phyloP scores from a whole-genome alignment of 1,140 invertebrate genomes.

The Zophobas morio region DNA sequence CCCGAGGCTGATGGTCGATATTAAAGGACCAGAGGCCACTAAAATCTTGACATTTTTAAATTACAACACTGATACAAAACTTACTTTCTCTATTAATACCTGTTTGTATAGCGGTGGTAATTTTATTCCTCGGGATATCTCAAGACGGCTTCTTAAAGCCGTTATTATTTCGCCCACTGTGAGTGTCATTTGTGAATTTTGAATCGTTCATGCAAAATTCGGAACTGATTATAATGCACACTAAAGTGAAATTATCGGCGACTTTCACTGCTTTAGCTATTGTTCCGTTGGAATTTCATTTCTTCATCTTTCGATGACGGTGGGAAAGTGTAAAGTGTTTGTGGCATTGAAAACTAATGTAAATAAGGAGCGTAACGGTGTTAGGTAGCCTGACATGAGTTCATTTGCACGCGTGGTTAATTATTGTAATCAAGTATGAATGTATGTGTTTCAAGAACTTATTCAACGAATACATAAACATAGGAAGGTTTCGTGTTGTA shows the following conservation, averaged over 20 bases:
- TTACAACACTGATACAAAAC: background rate
- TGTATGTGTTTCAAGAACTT: too few species aligned
- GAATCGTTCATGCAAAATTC: background rate
- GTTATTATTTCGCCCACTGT: background rate
- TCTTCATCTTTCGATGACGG: constrained; percentile 2
- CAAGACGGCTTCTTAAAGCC: background rate
- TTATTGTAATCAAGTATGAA: too few species aligned
- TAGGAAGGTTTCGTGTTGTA: too few species aligned
- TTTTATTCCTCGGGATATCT: background rate
- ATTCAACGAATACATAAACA: too few species aligned
- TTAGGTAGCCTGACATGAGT: too few species aligned
- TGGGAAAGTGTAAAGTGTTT: background rate
- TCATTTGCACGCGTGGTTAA: too few species aligned
- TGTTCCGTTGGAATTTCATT: background rate
- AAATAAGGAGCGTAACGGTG: background rate
- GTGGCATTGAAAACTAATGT: background rate
- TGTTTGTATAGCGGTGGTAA: background rate
- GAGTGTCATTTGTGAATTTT: background rate
- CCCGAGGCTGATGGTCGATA: constrained; percentile 71
- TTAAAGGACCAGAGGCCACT: constrained; percentile 71
- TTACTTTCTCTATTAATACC: background rate
- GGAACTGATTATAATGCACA: background rate
- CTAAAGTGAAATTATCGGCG: constrained; percentile 6
- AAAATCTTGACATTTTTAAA: constrained; percentile 64
- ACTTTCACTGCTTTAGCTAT: background rate